Conservation (phyloP, 2,888 invertebrate genomes). For the Masnerella sp. region DNA sequence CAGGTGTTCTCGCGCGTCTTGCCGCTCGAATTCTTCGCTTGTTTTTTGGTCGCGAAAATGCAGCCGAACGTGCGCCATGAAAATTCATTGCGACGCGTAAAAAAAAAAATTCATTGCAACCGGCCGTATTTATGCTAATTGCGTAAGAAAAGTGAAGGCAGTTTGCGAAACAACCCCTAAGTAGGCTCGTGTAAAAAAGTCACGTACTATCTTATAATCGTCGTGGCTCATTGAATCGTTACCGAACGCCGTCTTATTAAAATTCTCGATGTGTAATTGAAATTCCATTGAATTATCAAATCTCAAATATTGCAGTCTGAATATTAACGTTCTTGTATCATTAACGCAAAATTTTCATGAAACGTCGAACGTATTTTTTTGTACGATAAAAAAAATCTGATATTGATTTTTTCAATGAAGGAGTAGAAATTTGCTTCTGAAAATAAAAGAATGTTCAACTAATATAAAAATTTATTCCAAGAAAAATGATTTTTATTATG, state of each 20-base stretch:
- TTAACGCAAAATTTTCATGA: no score
- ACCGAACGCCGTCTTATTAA: slow-evolving; percentile 48
- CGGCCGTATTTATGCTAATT: slow-evolving; percentile 44
- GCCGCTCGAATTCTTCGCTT: not conserved
- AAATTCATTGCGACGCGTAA: slow-evolving; percentile 14
- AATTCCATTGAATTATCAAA: slow-evolving; percentile 44
- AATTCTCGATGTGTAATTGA: slow-evolving; percentile 49
- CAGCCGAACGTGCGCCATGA: slow-evolving; percentile 1
- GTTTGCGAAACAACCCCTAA: slow-evolving; percentile 41
- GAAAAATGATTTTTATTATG: no score
- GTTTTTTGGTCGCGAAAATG: not conserved
- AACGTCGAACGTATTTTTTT: no score
- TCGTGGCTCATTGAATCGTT: slow-evolving; percentile 53
- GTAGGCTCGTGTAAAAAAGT: slow-evolving; percentile 53
- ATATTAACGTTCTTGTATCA: no score
- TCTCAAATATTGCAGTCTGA: slow-evolving; percentile 35
- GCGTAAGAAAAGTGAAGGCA: slow-evolving; percentile 29
- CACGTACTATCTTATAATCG: slow-evolving; percentile 54
- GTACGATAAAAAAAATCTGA: no score
- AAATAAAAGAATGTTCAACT: no score
- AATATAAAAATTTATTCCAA: no score
- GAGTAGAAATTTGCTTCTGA: no score
- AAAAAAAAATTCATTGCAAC: slow-evolving; percentile 17
- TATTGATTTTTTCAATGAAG: no score
- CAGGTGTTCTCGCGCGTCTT: slow-evolving; percentile 20